phyloP scores from a whole-genome alignment of 2,888 invertebrate species.

The Cancer borealis region DNA sequence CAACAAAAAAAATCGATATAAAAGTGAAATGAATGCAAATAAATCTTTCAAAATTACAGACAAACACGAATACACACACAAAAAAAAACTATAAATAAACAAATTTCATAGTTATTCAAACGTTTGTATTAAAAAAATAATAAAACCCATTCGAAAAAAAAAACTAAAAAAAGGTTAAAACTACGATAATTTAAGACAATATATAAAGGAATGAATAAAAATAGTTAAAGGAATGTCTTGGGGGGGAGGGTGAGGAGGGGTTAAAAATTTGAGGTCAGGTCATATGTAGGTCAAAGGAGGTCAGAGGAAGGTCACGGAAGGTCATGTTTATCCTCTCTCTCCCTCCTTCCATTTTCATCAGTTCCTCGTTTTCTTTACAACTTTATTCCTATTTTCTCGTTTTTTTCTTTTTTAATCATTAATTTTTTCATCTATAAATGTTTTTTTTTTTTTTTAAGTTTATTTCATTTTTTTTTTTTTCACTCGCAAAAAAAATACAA shows the following conservation, averaged over 20 bases:
- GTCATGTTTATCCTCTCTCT: not conserved
- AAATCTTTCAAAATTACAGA: not conserved
- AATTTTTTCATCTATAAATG: not conserved
- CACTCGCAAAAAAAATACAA: not conserved
- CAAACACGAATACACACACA: no score
- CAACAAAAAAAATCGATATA: not conserved
- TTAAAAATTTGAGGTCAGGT: not conserved
- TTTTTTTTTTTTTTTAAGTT: not conserved
- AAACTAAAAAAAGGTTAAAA: not conserved
- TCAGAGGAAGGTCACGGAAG: not conserved
- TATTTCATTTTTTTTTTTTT: not conserved
- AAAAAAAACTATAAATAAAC: not conserved
- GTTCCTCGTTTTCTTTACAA: not conserved
- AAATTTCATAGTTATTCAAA: no score
- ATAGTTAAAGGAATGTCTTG: not conserved
- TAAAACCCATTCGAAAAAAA: not conserved
- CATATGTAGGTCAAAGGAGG: not conserved
- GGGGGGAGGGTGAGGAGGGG: not conserved
- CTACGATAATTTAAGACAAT: not conserved
- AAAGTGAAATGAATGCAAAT: not conserved
- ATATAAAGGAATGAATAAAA: not conserved
- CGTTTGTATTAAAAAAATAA: not conserved
- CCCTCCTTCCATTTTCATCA: constrained; percentile 4
- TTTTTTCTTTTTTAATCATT: not conserved
- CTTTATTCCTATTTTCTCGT: not conserved